Evolutionary conservation across 1,140 invertebrate species (phyloP), one percentile per base, ranked within the genome.

Genomic region (Aphis craccivora): DNA sequence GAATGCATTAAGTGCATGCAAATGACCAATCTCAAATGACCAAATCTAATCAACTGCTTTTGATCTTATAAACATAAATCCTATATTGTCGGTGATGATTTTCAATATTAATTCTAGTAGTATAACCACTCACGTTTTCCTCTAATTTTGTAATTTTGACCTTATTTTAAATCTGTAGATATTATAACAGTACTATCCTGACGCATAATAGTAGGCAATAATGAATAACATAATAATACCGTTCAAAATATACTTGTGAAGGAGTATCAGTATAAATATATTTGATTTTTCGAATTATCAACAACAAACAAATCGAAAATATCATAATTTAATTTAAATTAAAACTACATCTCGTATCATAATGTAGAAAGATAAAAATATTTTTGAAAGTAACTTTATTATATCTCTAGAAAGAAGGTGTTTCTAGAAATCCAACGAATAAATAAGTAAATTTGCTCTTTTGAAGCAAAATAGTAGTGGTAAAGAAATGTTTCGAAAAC

Each of bases 401-500:
- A 86, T 48, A 30, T 87, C 11, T 48, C 30, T 87, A 48, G 25
- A n/a, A 48, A 18, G 11, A 48, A 51, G 4, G 25, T 86, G 8
- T 9, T 35, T 8, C 87, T 53, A 53, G 35, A 89, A 37, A 53
- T 37, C 4, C 55, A 48, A 53, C 8, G n/a, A 89, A 89, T 89
- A 88, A 51, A 88, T 37, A 25, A 35, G 87, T 53, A 18, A 48
- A 89, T n/a, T 37, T 25, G 35, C 9, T 35, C 87, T 35, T 89
- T 87, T 53, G 48, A 55, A 23, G 35, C 2, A 9, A 53, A 48
- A 51, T 37, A 37, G 8, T 37, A 55, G 18, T 35, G 35, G 48
- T 37, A 37, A 89, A 48, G 87, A 53, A 53, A 53, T 89, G n/a
- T 53, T 89, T 53, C 37, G 87, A 53, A 53, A 89, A 37, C 87